Percentiles rank a stretch among this genome's conserved stretches.
Conservation (phyloP, 2,888 invertebrate species). For the Cataglyphis rosenhaueri region DNA sequence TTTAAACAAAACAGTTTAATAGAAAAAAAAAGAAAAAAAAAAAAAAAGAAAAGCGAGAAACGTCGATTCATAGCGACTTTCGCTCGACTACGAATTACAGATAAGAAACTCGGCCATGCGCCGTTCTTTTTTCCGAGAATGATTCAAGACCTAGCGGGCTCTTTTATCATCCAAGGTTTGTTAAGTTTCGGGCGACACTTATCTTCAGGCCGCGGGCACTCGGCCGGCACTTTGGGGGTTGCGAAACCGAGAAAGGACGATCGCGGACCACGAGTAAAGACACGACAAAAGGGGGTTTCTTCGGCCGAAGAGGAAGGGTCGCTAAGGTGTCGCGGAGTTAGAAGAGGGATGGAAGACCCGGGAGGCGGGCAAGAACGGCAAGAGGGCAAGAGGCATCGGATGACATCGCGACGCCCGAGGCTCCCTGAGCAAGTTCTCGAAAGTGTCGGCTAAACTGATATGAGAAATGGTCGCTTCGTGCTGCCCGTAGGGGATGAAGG, state of each 20-base stretch:
- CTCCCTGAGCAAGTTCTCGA: conserved; percentile 83
- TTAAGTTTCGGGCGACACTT: conserved; percentile 83
- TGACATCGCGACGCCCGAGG: conserved; percentile 82
- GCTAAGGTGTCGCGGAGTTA: conserved; percentile 63
- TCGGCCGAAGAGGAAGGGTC: conserved; percentile 53
- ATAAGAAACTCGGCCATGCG: conserved; percentile 55
- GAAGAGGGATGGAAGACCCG: conserved; percentile 57
- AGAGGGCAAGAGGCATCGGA: conserved; percentile 79
- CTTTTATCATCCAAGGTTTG: conserved; percentile 75
- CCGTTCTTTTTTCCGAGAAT: conserved; percentile 50
- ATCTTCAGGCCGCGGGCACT: conserved; percentile 79
- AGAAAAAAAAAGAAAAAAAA: neutral
- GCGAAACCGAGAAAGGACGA: conserved; percentile 48
- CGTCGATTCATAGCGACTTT: conserved; percentile 43
- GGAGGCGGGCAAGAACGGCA: conserved; percentile 59
- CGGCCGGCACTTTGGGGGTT: conserved; percentile 58
- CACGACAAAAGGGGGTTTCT: conserved; percentile 41
- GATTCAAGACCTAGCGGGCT: conserved; percentile 66
- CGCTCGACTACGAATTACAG: conserved; percentile 53
- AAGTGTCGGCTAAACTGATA: conserved; percentile 85
- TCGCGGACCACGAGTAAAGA: conserved; percentile 42
- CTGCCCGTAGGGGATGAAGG: conserved; percentile 83
- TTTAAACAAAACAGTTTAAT: neutral
- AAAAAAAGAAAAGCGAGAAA: neutral
- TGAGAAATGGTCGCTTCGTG: conserved; percentile 85